Evolutionary conservation across 2,888 invertebrate genomes (phyloP), one percentile per base, ranked within the genome.

Genomic region (Stegophylla sp.): DNA sequence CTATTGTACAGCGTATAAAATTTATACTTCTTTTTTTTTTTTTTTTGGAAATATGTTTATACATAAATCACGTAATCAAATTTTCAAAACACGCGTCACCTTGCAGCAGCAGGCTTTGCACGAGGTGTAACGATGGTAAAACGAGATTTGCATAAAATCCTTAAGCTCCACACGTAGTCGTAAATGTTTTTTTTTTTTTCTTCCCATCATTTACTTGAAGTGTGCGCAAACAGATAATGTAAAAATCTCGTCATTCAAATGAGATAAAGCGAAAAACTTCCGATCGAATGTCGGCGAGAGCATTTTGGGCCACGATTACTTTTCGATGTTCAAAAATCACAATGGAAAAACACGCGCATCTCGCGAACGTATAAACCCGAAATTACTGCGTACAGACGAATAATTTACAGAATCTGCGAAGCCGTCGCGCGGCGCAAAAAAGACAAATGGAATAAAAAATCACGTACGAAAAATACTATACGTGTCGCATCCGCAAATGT

Each of bases 61-160:
- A 10, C 15, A 51, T 51, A 41, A 51, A 63, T 17, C 34, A 51
- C 74, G 74, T 75, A 51, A 63, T 23, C 28, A 9, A 28, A 17
- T 61, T 61, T 56, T 23, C 20, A 12, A 56, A 56, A 23, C 20
- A 9, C 20, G 7, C 56, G 20, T 2, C 56, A 10, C 20, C 1
- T 1, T 23, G 17, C 48, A 20, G 9, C 9, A 48, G 48, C n/a
- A n/a, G n/a, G n/a, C n/a, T n/a, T n/a, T 48, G 15, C 15, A 48
- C 15, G 15, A 15, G 1, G 1, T 48, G 3, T 53, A 53, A 9
- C 34, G 45, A 23, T 15, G 1, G 1, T 48, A 1, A n/a, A 53
- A 9, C 34, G 45, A 23, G 17, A 23, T 45, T 48, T 67, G 7
- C 34, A 1, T 15, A 45, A 67, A 45, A 15, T 59, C 26, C n/a